Evolutionary conservation across 2,113 vertebrate genomes (phyloP).

Genomic region (Ailuropoda melanoleuca): DNA sequence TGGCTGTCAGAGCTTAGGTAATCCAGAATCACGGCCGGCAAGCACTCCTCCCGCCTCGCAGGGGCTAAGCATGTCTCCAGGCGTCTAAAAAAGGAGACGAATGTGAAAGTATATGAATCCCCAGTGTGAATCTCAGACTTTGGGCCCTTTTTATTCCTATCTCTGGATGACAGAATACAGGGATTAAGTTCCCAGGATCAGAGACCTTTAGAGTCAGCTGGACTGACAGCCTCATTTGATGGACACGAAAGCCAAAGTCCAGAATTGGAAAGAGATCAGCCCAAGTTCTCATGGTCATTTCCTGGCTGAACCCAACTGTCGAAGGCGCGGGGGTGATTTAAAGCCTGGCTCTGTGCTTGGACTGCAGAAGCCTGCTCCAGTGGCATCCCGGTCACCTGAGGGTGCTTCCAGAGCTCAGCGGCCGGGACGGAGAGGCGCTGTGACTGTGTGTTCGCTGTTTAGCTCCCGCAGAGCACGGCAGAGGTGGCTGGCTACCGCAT

Average conservation of each 20-base stretch:
- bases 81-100: background rate
- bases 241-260: background rate
- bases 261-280: background rate
- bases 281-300: background rate
- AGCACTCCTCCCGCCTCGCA: background rate
- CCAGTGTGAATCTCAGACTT: background rate
- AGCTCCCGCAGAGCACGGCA: background rate
- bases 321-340: conserved; percentile 22
- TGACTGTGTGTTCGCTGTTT: background rate
- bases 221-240: background rate
- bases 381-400: conserved; percentile 36
- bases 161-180: background rate
- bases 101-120: background rate
- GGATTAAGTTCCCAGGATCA: background rate
- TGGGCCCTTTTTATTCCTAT: background rate
- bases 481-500: background rate
- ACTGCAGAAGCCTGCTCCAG: background rate
- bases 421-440: background rate
- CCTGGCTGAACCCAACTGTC: background rate
- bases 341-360: conserved; percentile 31
- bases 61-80: background rate
- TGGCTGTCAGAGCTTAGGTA: background rate
- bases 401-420: background rate
- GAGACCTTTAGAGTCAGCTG: background rate
- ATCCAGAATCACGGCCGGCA: background rate